Conservation (phyloP, 2,113 vertebrate species). For the Cryptomyrus ogoouensis region DNA sequence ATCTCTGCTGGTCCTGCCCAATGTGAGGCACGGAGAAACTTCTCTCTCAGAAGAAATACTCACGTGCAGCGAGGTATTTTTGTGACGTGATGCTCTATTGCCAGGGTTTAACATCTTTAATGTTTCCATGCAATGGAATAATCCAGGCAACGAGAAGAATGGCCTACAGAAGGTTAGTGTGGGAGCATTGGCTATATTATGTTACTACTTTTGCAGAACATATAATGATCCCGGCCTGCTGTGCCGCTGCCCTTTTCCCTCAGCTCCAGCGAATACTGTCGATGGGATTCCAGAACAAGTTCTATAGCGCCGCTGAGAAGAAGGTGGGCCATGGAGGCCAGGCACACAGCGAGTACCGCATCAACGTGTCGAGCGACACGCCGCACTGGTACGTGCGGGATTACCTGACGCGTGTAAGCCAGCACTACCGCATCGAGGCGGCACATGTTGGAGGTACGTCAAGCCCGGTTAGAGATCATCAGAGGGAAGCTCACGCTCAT, state of each 20-base stretch:
- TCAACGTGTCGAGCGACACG: conserved; percentile 71
- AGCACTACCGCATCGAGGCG: conserved; percentile 44
- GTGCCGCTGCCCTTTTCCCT: not conserved
- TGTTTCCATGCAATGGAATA: conserved; percentile 59
- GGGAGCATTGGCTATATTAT: not conserved
- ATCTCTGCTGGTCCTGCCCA: not conserved
- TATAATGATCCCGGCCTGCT: not conserved
- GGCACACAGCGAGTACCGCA: conserved; percentile 48
- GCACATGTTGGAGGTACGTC: conserved; percentile 58
- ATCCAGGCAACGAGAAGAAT: conserved; percentile 15
- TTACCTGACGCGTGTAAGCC: conserved; percentile 57
- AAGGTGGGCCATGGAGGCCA: not conserved
- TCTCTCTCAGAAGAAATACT: not conserved
- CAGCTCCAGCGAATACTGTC: conserved; percentile 58
- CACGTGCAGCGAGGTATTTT: not conserved
- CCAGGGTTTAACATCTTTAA: conserved; percentile 67
- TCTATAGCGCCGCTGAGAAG: conserved; percentile 54
- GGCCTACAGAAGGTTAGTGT: conserved; percentile 50
- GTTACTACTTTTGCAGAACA: not conserved
- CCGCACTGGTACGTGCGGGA: conserved; percentile 72
- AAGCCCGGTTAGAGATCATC: not conserved
- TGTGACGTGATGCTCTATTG: conserved; percentile 11
- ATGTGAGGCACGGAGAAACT: not conserved
- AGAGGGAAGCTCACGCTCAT: not conserved
- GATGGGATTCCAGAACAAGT: conserved; percentile 67